Conservation (phyloP, 92 coral and sea anemone species). For the Porites cylindrica region DNA sequence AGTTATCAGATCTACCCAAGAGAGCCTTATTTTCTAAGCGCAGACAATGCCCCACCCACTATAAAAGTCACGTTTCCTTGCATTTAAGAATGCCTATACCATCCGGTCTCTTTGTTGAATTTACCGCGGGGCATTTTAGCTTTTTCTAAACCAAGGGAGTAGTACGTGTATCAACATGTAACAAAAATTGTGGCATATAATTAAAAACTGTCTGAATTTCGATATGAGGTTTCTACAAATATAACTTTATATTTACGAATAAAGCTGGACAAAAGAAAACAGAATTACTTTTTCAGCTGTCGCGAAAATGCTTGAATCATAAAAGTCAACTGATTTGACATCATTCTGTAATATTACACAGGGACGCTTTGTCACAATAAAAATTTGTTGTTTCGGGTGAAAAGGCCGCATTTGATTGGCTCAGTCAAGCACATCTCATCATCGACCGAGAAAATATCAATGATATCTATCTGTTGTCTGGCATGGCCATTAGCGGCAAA, state of each 20-base stretch:
- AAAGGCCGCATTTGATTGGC: constrained; percentile 34
- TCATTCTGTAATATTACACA: neutral
- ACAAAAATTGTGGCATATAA: neutral
- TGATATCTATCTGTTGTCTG: constrained; percentile 9
- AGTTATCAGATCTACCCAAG: no score
- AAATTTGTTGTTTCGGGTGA: neutral
- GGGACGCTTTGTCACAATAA: neutral
- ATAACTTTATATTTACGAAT: no score
- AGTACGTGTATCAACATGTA: neutral
- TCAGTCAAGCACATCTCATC: constrained; percentile 6
- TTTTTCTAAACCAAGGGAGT: no score
- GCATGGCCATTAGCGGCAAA: constrained; percentile 13
- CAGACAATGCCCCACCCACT: no score
- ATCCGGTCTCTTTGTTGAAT: no score
- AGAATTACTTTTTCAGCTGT: neutral
- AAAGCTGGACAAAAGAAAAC: neutral
- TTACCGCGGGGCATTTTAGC: no score
- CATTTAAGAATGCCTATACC: no score
- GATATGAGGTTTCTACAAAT: neutral
- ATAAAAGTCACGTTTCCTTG: no score
- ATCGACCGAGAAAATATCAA: neutral
- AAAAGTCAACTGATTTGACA: neutral
- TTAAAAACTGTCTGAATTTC: neutral
- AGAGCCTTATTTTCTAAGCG: no score
- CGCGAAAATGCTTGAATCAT: neutral